Percentiles rank a stretch among this genome's conserved stretches.
phyloP scores from a whole-genome alignment of 2,797 vertebrate species.

The Heteromormyrus szaboi region DNA sequence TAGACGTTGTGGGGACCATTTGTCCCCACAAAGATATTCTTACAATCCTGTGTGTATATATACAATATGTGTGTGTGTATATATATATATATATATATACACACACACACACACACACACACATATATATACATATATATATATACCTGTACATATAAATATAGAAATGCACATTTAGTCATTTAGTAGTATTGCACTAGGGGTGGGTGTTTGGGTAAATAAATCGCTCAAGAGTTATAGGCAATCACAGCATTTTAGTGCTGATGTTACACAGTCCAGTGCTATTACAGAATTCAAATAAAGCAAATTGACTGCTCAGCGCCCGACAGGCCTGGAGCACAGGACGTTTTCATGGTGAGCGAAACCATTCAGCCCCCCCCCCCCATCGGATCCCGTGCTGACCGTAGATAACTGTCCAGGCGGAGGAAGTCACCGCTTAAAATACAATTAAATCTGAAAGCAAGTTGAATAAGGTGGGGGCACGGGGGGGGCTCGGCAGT shows the following conservation, averaged over 20 bases:
- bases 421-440: constrained; percentile 19
- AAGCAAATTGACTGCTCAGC: constrained; percentile 41
- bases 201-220: constrained; percentile 35
- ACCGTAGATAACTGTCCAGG: constrained; percentile 26
- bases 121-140: too few relatives aligned
- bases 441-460: constrained; percentile 24
- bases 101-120: too few relatives aligned
- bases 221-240: constrained; percentile 28
- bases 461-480: neutral
- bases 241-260: constrained; percentile 43
- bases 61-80: too few relatives aligned
- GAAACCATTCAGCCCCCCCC: neutral
- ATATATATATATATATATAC: neutral
- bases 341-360: constrained; percentile 28
- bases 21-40: neutral
- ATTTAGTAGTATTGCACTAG: neutral
- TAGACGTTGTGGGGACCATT: neutral
- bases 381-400: neutral
- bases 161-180: neutral
- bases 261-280: constrained; percentile 39
- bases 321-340: constrained; percentile 22
- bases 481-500: neutral
- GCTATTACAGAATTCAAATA: constrained; percentile 37
- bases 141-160: neutral
- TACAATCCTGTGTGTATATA: neutral